phyloP scores from a whole-genome alignment of 2,113 vertebrate species.

The Scartelaos histophorus region DNA sequence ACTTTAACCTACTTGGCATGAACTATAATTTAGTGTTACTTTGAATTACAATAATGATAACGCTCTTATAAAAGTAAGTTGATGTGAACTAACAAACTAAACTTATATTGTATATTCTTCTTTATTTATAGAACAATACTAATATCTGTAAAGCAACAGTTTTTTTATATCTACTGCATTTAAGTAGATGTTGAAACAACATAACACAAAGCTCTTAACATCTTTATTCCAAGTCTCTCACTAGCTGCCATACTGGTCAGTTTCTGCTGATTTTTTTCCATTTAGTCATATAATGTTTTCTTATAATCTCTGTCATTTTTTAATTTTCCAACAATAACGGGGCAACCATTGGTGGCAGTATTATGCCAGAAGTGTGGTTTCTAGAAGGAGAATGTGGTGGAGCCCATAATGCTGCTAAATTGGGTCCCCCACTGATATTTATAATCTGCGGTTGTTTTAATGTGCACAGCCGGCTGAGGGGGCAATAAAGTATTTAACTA shows the following conservation, averaged over 20 bases:
- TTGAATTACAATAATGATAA: neutral
- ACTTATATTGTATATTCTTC: neutral
- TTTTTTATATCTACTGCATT: neutral
- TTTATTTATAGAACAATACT: neutral
- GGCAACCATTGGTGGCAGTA: slow-evolving; percentile 16
- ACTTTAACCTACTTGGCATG: slow-evolving; percentile 70
- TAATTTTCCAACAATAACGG: slow-evolving; percentile 6
- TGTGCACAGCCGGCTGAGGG: slow-evolving; percentile 12
- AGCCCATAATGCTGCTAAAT: slow-evolving; percentile 46
- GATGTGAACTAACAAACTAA: slow-evolving; percentile 23
- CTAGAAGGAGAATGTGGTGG: slow-evolving; percentile 54
- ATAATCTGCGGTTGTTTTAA: slow-evolving; percentile 46
- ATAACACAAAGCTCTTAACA: neutral
- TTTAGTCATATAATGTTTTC: neutral
- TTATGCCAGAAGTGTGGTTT: slow-evolving; percentile 34
- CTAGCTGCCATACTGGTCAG: neutral
- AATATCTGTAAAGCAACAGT: neutral
- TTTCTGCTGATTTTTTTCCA: neutral
- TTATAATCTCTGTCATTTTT: neutral
- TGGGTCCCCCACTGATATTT: slow-evolving; percentile 46
- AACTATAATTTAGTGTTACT: slow-evolving; percentile 7
- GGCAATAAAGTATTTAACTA: slow-evolving; percentile 34
- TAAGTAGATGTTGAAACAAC: neutral
- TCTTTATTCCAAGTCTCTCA: neutral
- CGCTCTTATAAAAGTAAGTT: neutral